Base-by-base conservation (phyloP, 2,797 vertebrate species). In the Garrulus glandarius region DNA sequence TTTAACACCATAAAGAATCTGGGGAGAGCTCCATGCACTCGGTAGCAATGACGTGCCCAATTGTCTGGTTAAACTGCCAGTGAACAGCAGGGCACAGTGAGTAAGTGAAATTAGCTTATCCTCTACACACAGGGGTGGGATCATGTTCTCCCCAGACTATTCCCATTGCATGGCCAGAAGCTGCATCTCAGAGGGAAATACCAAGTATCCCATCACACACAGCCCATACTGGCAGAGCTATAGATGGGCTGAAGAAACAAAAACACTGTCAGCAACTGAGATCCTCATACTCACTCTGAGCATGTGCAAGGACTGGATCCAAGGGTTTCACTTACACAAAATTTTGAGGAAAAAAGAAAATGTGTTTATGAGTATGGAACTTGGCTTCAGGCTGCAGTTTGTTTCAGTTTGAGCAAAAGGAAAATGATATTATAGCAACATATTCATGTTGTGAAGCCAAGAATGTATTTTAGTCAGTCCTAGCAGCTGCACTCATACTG, bases 201-300 rank as follows among this genome's bases (percentile, higher is more conserved):
- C 17, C 17, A 11, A 61, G 4, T 18, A 30, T 21, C 16, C 41
- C 21, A 78, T 37, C 63, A 59, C 74, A 82, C 50, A 37, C 46
- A 57, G 44, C 18, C 15, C 21, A 11, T 6, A n/a, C 18, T 37
- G 91, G 57, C 39, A 79, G n/a, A 79, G 63, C 43, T 17, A 4
- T 9, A 32, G 59, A 44, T 29, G 16, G n/a, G 36, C 47, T 69
- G 24, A 39, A 71, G 43, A 69, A 69, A 76, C 27, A 75, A 55
- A 75, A 60, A 0, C 57, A 57, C 5, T 5, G 6, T 3, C 16
- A 57, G 29, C 1, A 1, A 61, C 57, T 61, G 57, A 61, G 37
- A 72, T n/a, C 23, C 15, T 47, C 17, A 29, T 4, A 46, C 5
- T 21, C 20, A 18, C 11, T 34, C 53, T 23, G 22, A 24, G 47